Base-by-base conservation (phyloP, 1,140 invertebrate species). In the Drosophila melanogaster region DNA sequence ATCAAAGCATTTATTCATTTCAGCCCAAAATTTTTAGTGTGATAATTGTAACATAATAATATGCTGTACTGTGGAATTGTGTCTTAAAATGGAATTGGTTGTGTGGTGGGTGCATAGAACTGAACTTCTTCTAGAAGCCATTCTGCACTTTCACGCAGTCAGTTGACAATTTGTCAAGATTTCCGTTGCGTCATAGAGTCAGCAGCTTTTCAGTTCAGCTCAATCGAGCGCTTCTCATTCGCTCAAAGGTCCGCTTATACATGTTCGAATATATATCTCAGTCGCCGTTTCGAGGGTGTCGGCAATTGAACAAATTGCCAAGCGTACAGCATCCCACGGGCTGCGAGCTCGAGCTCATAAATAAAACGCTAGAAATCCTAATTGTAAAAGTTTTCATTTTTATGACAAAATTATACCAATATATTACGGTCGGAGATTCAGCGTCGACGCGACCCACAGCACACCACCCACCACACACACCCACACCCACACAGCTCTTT, bases 381-480 rank as follows among this genome's bases (percentile, higher is more conserved):
- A 87, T 87, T 87, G 83, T 79, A 79, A 87, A 89, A 87, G 75
- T 89, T 89, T 87, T 83, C 76, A 89, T 76, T 83, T 81, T 87
- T 83, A 77, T 83, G 84, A 89, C 75, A 83, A 83, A 89, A 83
- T 87, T 83, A 76, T 83, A 70, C 65, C 84, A 83, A 87, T 87
- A 79, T 87, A 89, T 87, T 83, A 60, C 33, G 49, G 72, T 41
- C 72, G 53, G 35, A 58, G 69, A 60, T 37, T 44, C 44, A 49
- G 8, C 62, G n/a, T 24, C 22, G 17, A 26, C 24, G 24, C 24
- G 11, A 37, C 19, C 19, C 19, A 22, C 2, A 22, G 19, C 35
- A 1, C 35, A 37, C 10, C 35, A 12, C 10, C 35, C 12, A 11
- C 35, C 10, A 37, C 47, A 19, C 55, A 58, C 69, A 22, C 19